Evolutionary conservation across 2,797 vertebrate genomes (phyloP).

Genomic region (Decapterus maruadsi): DNA sequence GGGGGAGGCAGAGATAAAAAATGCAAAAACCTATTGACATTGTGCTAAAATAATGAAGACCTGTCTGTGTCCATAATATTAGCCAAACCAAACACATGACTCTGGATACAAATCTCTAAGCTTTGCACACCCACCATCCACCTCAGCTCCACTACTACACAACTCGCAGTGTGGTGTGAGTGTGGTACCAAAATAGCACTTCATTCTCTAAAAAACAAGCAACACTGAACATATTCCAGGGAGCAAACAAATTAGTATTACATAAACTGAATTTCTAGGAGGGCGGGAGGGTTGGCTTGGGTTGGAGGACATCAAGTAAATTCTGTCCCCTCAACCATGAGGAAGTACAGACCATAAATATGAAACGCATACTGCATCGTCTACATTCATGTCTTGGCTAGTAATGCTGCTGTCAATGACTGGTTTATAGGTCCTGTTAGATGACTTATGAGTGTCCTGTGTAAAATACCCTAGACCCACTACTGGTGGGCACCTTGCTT

Average conservation of each 20-base stretch:
- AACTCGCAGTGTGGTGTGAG: too few relatives aligned
- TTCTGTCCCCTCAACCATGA: not conserved
- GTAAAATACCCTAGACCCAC: not conserved
- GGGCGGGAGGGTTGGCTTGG: too few relatives aligned
- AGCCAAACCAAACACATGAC: not conserved
- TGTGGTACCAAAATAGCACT: not conserved
- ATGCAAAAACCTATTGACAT: not conserved
- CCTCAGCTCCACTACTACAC: not conserved
- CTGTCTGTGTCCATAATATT: too few relatives aligned
- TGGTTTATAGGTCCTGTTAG: not conserved
- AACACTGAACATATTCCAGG: not conserved
- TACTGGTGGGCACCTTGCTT: constrained; percentile 16
- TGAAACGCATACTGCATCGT: not conserved
- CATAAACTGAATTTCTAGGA: not conserved
- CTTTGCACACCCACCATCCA: not conserved
- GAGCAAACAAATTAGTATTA: constrained; percentile 3
- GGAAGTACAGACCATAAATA: not conserved
- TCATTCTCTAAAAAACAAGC: not conserved
- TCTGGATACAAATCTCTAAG: not conserved
- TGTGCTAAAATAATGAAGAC: not conserved
- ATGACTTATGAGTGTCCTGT: not conserved
- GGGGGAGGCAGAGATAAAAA: too few relatives aligned
- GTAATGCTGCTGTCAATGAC: not conserved
- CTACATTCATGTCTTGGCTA: not conserved
- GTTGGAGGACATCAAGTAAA: not conserved